Conservation (phyloP, 2,797 vertebrate genomes). For the Glossophaga mutica region DNA sequence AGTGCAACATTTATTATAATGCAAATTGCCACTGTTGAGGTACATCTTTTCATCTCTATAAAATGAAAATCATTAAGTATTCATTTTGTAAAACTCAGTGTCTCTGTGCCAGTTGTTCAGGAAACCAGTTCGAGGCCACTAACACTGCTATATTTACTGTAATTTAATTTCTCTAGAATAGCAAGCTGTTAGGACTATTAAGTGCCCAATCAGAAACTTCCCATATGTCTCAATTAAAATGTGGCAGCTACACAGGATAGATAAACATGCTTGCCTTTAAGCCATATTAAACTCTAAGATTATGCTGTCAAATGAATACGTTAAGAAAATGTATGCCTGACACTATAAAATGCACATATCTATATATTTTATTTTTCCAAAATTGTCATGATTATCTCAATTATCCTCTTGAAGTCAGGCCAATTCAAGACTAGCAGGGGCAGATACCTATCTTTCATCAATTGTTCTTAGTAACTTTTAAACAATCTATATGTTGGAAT, state of each 20-base stretch:
- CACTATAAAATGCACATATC: neutral
- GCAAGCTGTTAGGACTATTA: constrained; percentile 74
- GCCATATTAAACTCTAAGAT: neutral
- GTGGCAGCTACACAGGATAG: constrained; percentile 61
- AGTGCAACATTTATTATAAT: constrained; percentile 15
- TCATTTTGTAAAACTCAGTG: neutral
- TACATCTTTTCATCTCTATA: constrained; percentile 30
- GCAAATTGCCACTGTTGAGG: constrained; percentile 2
- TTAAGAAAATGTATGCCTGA: neutral
- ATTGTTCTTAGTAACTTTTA: neutral
- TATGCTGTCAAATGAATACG: constrained; percentile 22
- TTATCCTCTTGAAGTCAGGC: neutral
- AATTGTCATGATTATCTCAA: constrained; percentile 39
- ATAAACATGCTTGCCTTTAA: constrained; percentile 62
- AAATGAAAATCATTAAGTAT: constrained; percentile 48
- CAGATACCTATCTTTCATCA: neutral
- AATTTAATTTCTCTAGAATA: constrained; percentile 72
- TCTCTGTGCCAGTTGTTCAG: constrained; percentile 47
- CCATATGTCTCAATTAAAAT: constrained; percentile 74
- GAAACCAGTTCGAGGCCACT: constrained; percentile 21
- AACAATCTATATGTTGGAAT: neutral
- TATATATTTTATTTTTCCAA: neutral
- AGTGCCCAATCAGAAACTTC: constrained; percentile 68
- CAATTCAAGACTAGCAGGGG: neutral
- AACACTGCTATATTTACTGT: constrained; percentile 50